These are phyloP conservation scores for Daktulosphaira vitifoliae DNA, from an alignment of 1,140 invertebrate species.

Conservation along the genomic window DNA sequence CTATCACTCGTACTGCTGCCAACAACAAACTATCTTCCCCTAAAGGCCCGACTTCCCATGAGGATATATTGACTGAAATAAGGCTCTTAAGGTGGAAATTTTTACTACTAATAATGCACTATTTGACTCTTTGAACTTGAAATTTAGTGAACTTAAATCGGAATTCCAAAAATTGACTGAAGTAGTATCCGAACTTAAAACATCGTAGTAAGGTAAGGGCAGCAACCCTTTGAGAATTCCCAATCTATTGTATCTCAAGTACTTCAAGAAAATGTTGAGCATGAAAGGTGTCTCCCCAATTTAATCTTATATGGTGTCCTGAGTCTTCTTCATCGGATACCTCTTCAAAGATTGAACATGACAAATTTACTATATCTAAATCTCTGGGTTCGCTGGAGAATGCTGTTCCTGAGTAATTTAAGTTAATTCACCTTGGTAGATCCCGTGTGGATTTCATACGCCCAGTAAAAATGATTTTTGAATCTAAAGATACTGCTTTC, in stretches of 20 bases:
- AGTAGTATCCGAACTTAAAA: constrained; percentile 4
- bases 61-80: background rate
- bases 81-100: background rate
- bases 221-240: background rate
- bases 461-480: no score
- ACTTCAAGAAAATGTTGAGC: background rate
- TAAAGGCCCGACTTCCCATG: no score
- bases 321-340: background rate
- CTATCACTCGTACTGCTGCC: no score
- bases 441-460: no score
- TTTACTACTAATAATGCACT: background rate
- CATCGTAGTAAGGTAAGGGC: background rate
- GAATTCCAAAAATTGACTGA: background rate
- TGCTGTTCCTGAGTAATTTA: constrained; percentile 7
- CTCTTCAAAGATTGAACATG: background rate
- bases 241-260: background rate
- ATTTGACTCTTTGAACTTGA: background rate
- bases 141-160: background rate
- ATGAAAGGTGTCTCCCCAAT: background rate
- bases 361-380: no score
- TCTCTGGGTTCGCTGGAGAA: background rate
- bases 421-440: background rate
- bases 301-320: background rate
- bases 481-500: no score
- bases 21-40: no score